phyloP scores from a whole-genome alignment of 35 echinoderm and acorn worm species.

The Anneissia japonica region DNA sequence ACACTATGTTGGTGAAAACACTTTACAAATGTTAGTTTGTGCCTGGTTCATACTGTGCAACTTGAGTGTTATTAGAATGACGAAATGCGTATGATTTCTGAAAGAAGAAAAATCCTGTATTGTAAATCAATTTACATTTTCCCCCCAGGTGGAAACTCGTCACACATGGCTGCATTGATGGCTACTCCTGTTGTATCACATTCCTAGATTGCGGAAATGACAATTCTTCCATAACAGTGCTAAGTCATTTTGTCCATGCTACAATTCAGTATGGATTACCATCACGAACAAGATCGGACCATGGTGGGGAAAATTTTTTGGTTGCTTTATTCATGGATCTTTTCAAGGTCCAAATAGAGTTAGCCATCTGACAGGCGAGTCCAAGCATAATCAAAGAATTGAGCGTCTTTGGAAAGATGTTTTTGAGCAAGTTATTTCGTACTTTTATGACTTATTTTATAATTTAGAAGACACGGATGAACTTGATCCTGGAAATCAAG shows the following conservation, averaged over 20 bases:
- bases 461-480: not conserved
- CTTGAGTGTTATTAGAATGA: not conserved
- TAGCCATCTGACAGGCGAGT: constrained; percentile 24
- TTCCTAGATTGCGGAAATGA: constrained; percentile 11
- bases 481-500: constrained; percentile 2
- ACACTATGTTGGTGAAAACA: too few species aligned
- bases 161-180: constrained; percentile 33
- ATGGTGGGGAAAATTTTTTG: constrained; percentile 23
- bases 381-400: constrained; percentile 17
- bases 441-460: constrained; percentile 34
- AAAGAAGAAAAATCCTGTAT: too few species aligned
- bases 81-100: not conserved
- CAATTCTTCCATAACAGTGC: not conserved
- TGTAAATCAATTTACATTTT: not conserved
- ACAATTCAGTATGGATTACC: constrained; percentile 7
- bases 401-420: constrained; percentile 37
- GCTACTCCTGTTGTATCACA: constrained; percentile 9
- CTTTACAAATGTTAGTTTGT: too few species aligned
- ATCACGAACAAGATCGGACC: constrained; percentile 14
- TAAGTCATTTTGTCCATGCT: constrained; percentile 18
- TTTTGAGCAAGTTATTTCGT: not conserved
- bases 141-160: constrained; percentile 8
- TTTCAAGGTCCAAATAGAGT: not conserved
- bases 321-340: constrained; percentile 21
- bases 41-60: not conserved